Evolutionary conservation across 2,888 invertebrate species (phyloP).

Genomic region (Agrochola macilenta): DNA sequence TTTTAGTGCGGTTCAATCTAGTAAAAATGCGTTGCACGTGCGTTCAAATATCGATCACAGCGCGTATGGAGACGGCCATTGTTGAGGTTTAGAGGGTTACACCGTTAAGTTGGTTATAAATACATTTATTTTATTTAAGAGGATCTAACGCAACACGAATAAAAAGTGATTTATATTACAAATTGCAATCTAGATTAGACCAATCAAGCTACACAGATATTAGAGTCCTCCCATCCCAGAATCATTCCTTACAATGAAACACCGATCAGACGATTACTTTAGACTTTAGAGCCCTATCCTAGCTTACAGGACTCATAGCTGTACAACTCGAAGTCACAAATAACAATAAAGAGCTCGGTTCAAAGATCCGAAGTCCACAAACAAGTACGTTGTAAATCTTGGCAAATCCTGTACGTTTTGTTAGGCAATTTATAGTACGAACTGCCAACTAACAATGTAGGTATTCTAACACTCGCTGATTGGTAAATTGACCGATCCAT

Average conservation of each 20-base stretch:
- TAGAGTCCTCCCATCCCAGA: not conserved
- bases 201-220: not conserved
- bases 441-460: conserved; percentile 32
- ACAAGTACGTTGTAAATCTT: conserved; percentile 47
- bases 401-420: conserved; percentile 44
- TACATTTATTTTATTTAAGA: not conserved
- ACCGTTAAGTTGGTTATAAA: not conserved
- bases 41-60: conserved; percentile 7
- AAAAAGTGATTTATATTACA: not conserved
- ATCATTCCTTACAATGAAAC: conserved; percentile 46
- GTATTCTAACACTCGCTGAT: conserved; percentile 59
- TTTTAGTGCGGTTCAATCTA: conserved; percentile 32
- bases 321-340: conserved; percentile 46
- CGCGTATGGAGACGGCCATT: conserved; percentile 10
- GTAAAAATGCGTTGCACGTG: conserved; percentile 31
- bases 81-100: conserved; percentile 2
- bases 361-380: conserved; percentile 41
- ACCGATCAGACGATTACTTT: conserved; percentile 20
- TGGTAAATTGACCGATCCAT: conserved; percentile 63
- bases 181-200: not conserved
- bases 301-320: conserved; percentile 28
- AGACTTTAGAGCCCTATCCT: conserved; percentile 24
- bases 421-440: conserved; percentile 50
- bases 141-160: not conserved
- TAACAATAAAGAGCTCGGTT: conserved; percentile 46